Evolutionary conservation across 2,797 vertebrate species (phyloP).

Genomic region (Botia almorhae): DNA sequence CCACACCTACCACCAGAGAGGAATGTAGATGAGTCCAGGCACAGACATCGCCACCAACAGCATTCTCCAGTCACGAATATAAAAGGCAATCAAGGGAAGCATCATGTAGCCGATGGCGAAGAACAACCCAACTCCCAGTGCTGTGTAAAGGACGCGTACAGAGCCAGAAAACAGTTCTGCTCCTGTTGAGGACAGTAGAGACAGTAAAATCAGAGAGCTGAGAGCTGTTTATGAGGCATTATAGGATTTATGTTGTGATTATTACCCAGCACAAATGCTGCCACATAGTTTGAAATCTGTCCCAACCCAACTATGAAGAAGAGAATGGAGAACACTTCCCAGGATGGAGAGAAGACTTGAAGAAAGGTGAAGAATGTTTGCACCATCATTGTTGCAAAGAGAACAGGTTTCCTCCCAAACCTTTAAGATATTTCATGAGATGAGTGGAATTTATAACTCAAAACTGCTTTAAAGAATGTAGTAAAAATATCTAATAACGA

Average conservation of each 20-base stretch:
- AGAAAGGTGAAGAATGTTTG: slow-evolving; percentile 82
- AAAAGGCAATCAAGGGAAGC: slow-evolving; percentile 78
- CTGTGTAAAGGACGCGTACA: slow-evolving; percentile 76
- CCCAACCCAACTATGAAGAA: slow-evolving; percentile 83
- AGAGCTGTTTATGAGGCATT: no score
- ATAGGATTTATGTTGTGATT: not conserved
- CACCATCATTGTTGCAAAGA: slow-evolving; percentile 83
- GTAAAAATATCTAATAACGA: no score
- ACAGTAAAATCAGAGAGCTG: not conserved
- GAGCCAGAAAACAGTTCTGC: slow-evolving; percentile 81
- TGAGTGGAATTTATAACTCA: no score
- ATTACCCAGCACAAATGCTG: slow-evolving; percentile 84
- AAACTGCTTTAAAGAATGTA: no score
- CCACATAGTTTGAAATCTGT: slow-evolving; percentile 85
- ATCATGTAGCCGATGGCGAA: slow-evolving; percentile 81
- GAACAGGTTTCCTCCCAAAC: slow-evolving; percentile 86
- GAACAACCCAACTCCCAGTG: slow-evolving; percentile 80
- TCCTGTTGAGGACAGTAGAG: slow-evolving; percentile 63
- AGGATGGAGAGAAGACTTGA: slow-evolving; percentile 82
- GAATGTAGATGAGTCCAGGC: slow-evolving; percentile 75
- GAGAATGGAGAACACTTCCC: slow-evolving; percentile 79
- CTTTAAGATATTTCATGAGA: slow-evolving; percentile 61
- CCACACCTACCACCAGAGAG: slow-evolving; percentile 77
- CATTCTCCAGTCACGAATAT: slow-evolving; percentile 79
- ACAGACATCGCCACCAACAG: slow-evolving; percentile 76